Evolutionary conservation across 2,113 vertebrate genomes (phyloP), one percentile per base, ranked within the genome.

Genomic region (Megaceryle maxima): DNA sequence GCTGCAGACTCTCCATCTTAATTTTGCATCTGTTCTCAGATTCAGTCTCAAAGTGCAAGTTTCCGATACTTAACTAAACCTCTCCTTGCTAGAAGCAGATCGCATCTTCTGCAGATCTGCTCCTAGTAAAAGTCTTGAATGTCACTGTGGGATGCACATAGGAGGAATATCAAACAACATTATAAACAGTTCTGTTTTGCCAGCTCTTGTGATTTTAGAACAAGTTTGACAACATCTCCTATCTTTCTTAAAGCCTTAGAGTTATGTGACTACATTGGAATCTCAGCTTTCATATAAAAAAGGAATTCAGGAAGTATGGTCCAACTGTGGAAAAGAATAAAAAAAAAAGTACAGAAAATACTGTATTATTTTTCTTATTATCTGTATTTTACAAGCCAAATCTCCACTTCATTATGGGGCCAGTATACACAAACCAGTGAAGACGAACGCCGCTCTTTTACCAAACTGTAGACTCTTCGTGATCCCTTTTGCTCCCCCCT

Each of bases 351-450:
- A 46, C 21, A 55, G 51, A 60, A 79, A 92, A 43, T 48, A n/a
- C 5, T 41, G 22, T 22, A 25, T 12, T 0, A 50, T 13, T 90
- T 74, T 91, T 69, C n/a, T 63, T 31, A 51, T 60, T 48, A 44
- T 35, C 28, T 87, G 51, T 29, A 48, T 74, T 89, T 94, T 67
- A 64, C 62, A 89, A 81, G 44, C 11, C 28, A 25, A 43, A 82
- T 35, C 24, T 76, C 15, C 16, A 48, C 22, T 37, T 78, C 16
- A 14, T 67, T 64, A 78, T 24, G 21, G 13, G 94, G 44, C 21
- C 41, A 90, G 62, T 28, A 69, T 13, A 41, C 5, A 16, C 16
- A 74, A 88, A 55, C 12, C 0, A 0, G 25, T 20, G 63, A 41
- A 70, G 84, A 37, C 9, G 16, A 88, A 59, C 35, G 75, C 7